Percentiles rank a stretch among this genome's conserved stretches.
These are phyloP conservation scores for Empidonax alnorum DNA, from an alignment of 2,113 vertebrate species.

Conservation along the genomic window DNA sequence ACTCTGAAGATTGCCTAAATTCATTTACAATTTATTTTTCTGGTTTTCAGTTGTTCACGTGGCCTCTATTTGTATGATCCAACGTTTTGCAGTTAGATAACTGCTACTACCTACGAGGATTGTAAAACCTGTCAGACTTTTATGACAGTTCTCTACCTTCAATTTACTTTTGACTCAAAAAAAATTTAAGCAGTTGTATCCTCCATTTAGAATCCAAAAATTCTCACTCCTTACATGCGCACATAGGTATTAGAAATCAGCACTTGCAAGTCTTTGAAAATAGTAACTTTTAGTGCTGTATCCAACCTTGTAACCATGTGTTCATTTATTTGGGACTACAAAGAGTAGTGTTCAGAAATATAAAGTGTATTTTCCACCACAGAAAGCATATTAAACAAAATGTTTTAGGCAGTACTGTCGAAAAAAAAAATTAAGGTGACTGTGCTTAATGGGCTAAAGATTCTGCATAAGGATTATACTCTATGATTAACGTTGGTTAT, in stretches of 20 bases:
- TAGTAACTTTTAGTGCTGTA: neutral
- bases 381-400: neutral
- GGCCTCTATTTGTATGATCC: neutral
- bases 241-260: accelerated
- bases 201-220: neutral
- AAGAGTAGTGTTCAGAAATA: neutral
- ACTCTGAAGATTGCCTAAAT: neutral
- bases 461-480: neutral
- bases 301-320: neutral
- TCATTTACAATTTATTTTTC: neutral
- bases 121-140: neutral
- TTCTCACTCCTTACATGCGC: neutral
- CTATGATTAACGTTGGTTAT: neutral
- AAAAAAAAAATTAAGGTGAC: neutral
- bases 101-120: too few species aligned
- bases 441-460: neutral
- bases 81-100: neutral
- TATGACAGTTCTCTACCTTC: accelerated
- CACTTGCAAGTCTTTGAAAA: neutral
- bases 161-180: neutral
- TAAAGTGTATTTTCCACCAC: neutral
- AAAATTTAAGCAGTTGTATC: neutral
- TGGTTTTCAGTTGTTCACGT: accelerated
- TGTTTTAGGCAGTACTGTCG: neutral
- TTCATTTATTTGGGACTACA: neutral